phyloP scores from a whole-genome alignment of 1,140 invertebrate genomes.

The Himalopsyche phryganea region DNA sequence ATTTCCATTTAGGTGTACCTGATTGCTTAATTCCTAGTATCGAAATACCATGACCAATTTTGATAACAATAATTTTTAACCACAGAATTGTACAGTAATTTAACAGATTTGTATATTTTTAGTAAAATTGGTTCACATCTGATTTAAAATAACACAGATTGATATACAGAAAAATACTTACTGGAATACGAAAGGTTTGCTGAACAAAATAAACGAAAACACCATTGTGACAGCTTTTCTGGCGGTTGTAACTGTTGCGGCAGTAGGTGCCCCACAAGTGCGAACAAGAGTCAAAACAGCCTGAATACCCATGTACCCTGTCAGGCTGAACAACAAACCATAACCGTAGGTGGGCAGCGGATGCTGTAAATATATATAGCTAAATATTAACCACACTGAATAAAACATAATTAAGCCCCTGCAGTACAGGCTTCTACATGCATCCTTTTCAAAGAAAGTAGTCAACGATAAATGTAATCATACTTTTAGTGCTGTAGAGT shows the following conservation, averaged over 20 bases:
- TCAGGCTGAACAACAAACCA: conserved; percentile 79
- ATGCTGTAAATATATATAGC: conserved; percentile 53
- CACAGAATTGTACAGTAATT: too few species aligned
- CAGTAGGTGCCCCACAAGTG: conserved; percentile 82
- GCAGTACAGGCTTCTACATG: background rate
- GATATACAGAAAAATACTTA: too few species aligned
- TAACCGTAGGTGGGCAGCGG: conserved; percentile 79
- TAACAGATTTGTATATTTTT: too few species aligned
- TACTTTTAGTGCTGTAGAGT: too few species aligned
- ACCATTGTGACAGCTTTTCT: conserved; percentile 90
- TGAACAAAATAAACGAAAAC: conserved; percentile 89
- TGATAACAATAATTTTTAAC: too few species aligned
- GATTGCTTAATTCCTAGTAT: too few species aligned
- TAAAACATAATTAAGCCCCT: background rate
- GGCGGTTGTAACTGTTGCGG: conserved; percentile 85
- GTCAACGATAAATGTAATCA: too few species aligned
- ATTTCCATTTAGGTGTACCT: too few species aligned
- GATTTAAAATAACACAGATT: too few species aligned
- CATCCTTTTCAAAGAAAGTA: too few species aligned
- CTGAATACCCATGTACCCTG: conserved; percentile 89
- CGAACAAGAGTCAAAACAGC: conserved; percentile 85
- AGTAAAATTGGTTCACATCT: too few species aligned
- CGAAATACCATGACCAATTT: too few species aligned
- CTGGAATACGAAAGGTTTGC: conserved; percentile 92
- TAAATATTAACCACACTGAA: background rate